Base-by-base conservation (phyloP, 2,888 invertebrate genomes). In the Macrophya alboannulata region DNA sequence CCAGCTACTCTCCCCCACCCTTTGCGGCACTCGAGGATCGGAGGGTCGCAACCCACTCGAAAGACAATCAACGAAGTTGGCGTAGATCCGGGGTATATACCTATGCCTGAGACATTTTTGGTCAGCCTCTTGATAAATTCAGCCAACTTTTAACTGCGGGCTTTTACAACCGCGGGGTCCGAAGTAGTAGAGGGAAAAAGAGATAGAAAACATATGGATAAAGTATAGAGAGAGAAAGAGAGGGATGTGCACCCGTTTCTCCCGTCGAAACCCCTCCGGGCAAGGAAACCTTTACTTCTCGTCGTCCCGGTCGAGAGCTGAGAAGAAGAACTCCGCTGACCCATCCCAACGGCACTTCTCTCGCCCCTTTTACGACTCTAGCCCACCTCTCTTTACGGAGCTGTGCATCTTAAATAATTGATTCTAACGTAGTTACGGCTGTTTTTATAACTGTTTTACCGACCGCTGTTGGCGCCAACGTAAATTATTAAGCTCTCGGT, bases 391-490 rank as follows among this genome's bases (percentile, higher is more conserved):
- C 91, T 91, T 91, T 91, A 91, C 91, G 91, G 89, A 91, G 89
- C 90, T 89, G 89, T 90, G 89, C 88, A 89, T 89, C 90, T 89
- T 92, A 91, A 91, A 93, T 93, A 92, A 93, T 93, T 92, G 90
- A 93, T 92, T 89, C 88, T 93, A 93, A 93, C 92, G 92, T 91
- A 92, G 92, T 93, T 93, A 92, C 92, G 91, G 91, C 91, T 92
- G 92, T 92, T 90, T 92, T 93, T 93, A 93, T 93, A 93, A 93
- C 93, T 92, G 92, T 93, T 93, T 93, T 93, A 93, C 92, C 91
- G 92, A 90, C 88, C 89, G 89, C 89, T 90, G 88, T 90, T 90
- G 90, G 90, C 89, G 89, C 89, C 87, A 89, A 89, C 88, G 89
- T 91, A 89, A 89, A 92, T 92, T 92, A 92, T 92, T 92, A 89